Evolutionary conservation across 2,113 vertebrate genomes (phyloP), one percentile per base, ranked within the genome.

Genomic region (Ascaphus truei): DNA sequence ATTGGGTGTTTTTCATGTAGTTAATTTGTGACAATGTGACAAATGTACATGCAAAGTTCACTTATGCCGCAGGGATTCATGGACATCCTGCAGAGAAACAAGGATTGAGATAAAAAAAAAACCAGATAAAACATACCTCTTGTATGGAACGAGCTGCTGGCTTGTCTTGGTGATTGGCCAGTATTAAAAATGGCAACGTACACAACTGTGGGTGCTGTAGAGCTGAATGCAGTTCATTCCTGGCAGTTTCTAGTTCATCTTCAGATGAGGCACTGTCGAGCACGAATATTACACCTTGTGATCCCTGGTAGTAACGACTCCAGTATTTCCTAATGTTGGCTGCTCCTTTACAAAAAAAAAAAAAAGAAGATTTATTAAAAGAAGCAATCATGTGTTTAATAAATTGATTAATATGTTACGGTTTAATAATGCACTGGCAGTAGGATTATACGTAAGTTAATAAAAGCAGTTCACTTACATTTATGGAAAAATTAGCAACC

Each of bases 281-380:
- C 45, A 99, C 91, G 64, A 99, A 99, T 83, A 98, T 88, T 68
- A 98, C 96, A 26, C 96, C 96, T 86, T 99, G 97, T 43, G 97
- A 98, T 73, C 97, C 97, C 86, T 99, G 97, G 87, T 98, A 99
- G 86, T 99, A 99, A 76, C 96, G 94, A 79, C 96, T 96, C 97
- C 97, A 99, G 65, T 99, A 98, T 75, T 98, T 99, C 85, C 98
- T 94, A 84, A 99, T 98, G 80, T 89, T 94, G 77, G 96, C 93
- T 62, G 96, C 93, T 23, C 97, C 97, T 99, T 86, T 62, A 66
- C 76, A 85, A 78, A 78, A 80, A 79, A 47, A 78, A 67, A 25
- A 43, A 75, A 55, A 78, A 81, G 22, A 72, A 31, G 77, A 73
- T 75, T 12, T 5, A 5, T 62, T 63, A 39, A 18, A 63, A 60